phyloP scores from a whole-genome alignment of 1,140 invertebrate species.

The Pseudobourletiella spinata region DNA sequence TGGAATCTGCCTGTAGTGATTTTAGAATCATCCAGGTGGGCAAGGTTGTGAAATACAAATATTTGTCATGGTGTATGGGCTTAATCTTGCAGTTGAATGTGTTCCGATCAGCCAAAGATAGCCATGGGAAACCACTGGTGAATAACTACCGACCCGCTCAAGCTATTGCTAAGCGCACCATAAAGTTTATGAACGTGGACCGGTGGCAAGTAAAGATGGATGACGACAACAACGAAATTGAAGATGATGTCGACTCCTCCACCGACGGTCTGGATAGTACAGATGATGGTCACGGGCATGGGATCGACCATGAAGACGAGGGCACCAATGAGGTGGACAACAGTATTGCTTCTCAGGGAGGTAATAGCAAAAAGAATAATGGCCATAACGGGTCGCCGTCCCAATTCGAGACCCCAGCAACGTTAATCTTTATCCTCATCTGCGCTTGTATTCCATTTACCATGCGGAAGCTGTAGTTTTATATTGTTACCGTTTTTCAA shows the following conservation, averaged over 20 bases:
- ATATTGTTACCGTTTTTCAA: too few relatives aligned
- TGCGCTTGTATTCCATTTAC: too few relatives aligned
- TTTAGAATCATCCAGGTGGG: too few relatives aligned
- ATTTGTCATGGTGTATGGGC: neutral
- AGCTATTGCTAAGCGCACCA: slow-evolving; percentile 34
- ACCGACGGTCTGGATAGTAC: neutral
- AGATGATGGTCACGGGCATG: slow-evolving; percentile 7
- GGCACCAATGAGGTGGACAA: too few relatives aligned
- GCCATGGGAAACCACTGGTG: slow-evolving; percentile 33
- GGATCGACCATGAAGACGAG: slow-evolving; percentile 2
- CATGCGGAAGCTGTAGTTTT: too few relatives aligned
- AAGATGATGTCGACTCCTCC: slow-evolving; percentile 3
- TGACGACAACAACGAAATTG: slow-evolving; percentile 13
- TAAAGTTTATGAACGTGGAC: slow-evolving; percentile 13
- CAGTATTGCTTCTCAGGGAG: too few relatives aligned
- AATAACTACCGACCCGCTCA: slow-evolving; percentile 41
- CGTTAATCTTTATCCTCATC: too few relatives aligned
- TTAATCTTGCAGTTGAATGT: slow-evolving; percentile 32
- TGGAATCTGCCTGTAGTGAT: too few relatives aligned
- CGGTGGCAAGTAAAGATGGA: neutral
- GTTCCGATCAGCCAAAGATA: slow-evolving; percentile 35
- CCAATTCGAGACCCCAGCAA: too few relatives aligned
- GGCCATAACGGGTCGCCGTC: too few relatives aligned
- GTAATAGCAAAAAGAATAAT: too few relatives aligned
- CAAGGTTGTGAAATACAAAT: neutral